These are phyloP conservation scores for Sardinella longiceps DNA, from an alignment of 2,797 vertebrate species.

Conservation along the genomic window DNA sequence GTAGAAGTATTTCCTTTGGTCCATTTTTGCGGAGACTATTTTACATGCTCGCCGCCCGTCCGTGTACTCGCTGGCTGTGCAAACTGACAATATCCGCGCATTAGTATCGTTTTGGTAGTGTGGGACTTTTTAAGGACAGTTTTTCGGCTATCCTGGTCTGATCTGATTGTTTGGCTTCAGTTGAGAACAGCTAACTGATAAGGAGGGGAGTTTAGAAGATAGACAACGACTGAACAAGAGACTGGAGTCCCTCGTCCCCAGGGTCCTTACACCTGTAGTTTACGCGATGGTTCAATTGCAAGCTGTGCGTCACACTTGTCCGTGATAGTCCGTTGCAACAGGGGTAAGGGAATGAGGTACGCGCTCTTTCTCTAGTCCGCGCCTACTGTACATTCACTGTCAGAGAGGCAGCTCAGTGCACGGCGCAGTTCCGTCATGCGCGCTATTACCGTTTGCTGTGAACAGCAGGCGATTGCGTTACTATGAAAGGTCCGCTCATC, in stretches of 20 bases:
- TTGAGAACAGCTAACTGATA: constrained; percentile 62
- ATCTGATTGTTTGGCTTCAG: constrained; percentile 54
- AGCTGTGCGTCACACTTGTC: constrained; percentile 30
- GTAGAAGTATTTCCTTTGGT: constrained; percentile 64
- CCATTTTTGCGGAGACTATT: constrained; percentile 71
- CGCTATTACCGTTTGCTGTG: background rate
- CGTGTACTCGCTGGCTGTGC: constrained; percentile 54
- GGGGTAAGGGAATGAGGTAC: constrained; percentile 18
- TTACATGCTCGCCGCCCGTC: constrained; percentile 71
- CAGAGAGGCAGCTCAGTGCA: constrained; percentile 24
- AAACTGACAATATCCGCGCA: constrained; percentile 57
- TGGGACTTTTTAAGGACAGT: constrained; percentile 43
- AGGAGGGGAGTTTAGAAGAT: constrained; percentile 56
- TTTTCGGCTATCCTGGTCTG: constrained; percentile 49
- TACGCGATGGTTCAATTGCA: constrained; percentile 36
- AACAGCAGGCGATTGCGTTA: background rate
- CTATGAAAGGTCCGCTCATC: background rate
- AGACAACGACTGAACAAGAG: constrained; percentile 42
- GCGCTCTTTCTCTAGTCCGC: constrained; percentile 12
- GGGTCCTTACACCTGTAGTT: constrained; percentile 63
- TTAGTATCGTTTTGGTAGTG: constrained; percentile 47
- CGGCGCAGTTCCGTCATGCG: constrained; percentile 25
- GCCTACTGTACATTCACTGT: constrained; percentile 13
- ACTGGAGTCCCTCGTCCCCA: constrained; percentile 63
- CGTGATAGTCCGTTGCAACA: constrained; percentile 18